These are phyloP conservation scores for Temnopleurus reevesii DNA, from an alignment of 53 echinoderm and acorn worm genomes.

Conservation along the genomic window DNA sequence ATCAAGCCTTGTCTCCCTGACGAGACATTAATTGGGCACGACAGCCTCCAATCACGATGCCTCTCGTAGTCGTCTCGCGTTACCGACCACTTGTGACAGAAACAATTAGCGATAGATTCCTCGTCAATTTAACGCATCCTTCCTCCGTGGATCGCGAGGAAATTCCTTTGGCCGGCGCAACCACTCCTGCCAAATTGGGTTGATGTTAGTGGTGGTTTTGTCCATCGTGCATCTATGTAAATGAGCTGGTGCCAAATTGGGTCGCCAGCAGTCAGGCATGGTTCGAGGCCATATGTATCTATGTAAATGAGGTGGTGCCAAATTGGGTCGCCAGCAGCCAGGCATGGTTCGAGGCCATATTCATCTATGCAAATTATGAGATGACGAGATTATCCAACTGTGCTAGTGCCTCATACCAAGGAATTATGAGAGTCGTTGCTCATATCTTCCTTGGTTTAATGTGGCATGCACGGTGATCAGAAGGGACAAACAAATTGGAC, in stretches of 20 bases:
- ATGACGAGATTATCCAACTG: not conserved
- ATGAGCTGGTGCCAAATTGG: conserved; percentile 38
- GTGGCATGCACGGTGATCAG: too few relatives aligned
- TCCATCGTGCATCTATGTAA: conserved; percentile 33
- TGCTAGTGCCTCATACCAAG: not conserved
- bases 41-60: not conserved
- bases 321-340: conserved; percentile 8
- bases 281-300: conserved; percentile 12
- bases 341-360: not conserved
- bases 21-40: not conserved
- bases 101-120: conserved; percentile 38
- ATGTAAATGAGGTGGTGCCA: conserved; percentile 39
- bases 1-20: not conserved
- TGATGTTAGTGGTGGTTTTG: not conserved
- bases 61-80: not conserved
- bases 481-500: too few relatives aligned
- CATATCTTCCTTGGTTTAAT: not conserved
- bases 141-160: not conserved
- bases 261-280: not conserved
- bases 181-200: conserved; percentile 36
- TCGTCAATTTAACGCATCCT: conserved; percentile 43
- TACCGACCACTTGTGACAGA: conserved; percentile 50
- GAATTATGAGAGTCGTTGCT: too few relatives aligned
- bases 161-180: not conserved
- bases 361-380: conserved; percentile 42